phyloP scores from a whole-genome alignment of 2,797 vertebrate species.

The Tarsius wallacei region DNA sequence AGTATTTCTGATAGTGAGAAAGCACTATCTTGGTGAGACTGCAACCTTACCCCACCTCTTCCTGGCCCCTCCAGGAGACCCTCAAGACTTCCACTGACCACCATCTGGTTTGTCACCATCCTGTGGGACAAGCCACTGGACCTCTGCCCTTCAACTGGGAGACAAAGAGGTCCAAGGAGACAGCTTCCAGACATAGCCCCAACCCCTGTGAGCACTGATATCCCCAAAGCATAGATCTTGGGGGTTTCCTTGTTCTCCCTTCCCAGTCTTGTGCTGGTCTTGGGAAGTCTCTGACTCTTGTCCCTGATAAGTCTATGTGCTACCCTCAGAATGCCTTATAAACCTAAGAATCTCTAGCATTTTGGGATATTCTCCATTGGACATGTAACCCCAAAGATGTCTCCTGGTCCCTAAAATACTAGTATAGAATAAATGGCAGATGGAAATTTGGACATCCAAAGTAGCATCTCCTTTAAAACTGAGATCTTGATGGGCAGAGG shows the following conservation, averaged over 20 bases:
- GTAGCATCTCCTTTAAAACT: not conserved
- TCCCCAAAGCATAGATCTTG: not conserved
- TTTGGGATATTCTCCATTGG: not conserved
- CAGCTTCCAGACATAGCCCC: not conserved
- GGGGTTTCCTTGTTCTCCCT: too few relatives aligned
- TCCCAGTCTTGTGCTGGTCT: not conserved
- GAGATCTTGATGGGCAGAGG: not conserved
- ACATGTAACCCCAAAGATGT: not conserved
- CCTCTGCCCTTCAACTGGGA: not conserved
- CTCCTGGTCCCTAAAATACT: not conserved
- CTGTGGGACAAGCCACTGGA: not conserved
- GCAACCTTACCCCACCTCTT: not conserved
- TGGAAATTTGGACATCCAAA: not conserved
- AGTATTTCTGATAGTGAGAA: not conserved
- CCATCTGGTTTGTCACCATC: not conserved
- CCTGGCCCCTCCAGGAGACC: fast-evolving
- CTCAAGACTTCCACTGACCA: fast-evolving
- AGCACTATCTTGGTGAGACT: not conserved
- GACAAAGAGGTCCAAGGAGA: not conserved
- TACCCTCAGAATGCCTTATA: not conserved
- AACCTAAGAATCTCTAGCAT: not conserved
- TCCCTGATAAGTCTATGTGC: not conserved
- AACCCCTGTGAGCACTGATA: not conserved
- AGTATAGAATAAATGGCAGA: not conserved
- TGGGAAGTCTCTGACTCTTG: not conserved